Evolutionary conservation across 1,140 invertebrate species (phyloP), one percentile per base, ranked within the genome.

Genomic region (Formica exsecta): DNA sequence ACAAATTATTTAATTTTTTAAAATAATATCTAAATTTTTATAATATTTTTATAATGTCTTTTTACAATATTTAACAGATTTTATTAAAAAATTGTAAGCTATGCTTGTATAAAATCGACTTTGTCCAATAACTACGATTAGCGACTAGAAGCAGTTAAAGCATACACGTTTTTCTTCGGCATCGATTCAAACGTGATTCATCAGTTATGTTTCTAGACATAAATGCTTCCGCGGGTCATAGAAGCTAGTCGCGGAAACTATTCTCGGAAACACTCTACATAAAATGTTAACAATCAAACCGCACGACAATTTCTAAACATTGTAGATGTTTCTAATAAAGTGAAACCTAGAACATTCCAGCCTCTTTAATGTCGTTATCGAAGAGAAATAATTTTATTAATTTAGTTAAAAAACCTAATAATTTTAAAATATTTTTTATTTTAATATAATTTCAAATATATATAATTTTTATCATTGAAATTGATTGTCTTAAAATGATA

Each of bases 181-280:
- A 41, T 32, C 25, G 25, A 6, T 19, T 36, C 54, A 19, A 73
- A 73, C 11, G 41, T 83, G 79, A 83, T 83, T 80, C 77, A 80
- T 83, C 79, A 22, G 68, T 83, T 73, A 48, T 36, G 16, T 19
- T 73, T 81, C 38, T 16, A 54, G 68, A 48, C 38, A 38, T 61
- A 83, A 73, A 73, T 11, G 25, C 68, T 81, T 73, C 25, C 25
- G 66, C 54, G 6, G 25, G 25, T 36, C 68, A 73, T 13, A 48
- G 32, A 73, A 73, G 62, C 44, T 19, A 29, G 25, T 83, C 25
- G 73, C 29, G 79, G 29, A 73, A 61, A 73, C 79, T 83, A 83
- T 83, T 83, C 79, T 83, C 48, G 32, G 13, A 29, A 70, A 70
- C 44, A 54, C 5, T 68, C 44, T 48, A 36, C 29, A 7, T 54